phyloP scores from a whole-genome alignment of 1,140 invertebrate genomes.

The Metopolophium dirhodum region DNA sequence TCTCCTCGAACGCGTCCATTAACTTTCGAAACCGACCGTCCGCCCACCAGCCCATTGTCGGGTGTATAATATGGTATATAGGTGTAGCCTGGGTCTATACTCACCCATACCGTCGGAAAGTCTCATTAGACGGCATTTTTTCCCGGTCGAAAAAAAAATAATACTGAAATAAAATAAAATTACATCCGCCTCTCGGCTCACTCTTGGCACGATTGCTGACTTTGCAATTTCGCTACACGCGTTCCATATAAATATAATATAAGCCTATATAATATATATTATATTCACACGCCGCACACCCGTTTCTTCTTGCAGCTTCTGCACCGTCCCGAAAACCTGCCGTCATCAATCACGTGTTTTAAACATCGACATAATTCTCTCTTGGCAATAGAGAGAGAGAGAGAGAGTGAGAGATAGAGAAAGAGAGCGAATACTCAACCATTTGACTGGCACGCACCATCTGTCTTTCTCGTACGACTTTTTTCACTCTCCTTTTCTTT shows the following conservation, averaged over 20 bases:
- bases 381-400: background rate
- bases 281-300: background rate
- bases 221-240: conserved; percentile 2
- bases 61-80: background rate
- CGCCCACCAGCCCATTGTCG: background rate
- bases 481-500: background rate
- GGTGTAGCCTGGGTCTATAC: background rate
- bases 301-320: background rate
- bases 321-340: background rate
- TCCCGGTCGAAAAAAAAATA: background rate
- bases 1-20: conserved; percentile 4
- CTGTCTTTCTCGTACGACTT: background rate
- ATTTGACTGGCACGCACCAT: background rate
- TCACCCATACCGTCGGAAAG: background rate
- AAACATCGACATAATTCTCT: background rate
- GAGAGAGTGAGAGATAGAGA: too few relatives aligned
- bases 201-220: background rate
- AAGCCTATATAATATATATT: background rate
- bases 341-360: conserved; percentile 16
- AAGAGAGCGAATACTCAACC: background rate
- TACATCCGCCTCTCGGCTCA: background rate
- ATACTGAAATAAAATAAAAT: background rate
- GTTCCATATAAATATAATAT: background rate
- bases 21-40: background rate
- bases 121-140: conserved; percentile 18